Evolutionary conservation across 1,140 invertebrate genomes (phyloP).

Genomic region (Bicyclus anynana): DNA sequence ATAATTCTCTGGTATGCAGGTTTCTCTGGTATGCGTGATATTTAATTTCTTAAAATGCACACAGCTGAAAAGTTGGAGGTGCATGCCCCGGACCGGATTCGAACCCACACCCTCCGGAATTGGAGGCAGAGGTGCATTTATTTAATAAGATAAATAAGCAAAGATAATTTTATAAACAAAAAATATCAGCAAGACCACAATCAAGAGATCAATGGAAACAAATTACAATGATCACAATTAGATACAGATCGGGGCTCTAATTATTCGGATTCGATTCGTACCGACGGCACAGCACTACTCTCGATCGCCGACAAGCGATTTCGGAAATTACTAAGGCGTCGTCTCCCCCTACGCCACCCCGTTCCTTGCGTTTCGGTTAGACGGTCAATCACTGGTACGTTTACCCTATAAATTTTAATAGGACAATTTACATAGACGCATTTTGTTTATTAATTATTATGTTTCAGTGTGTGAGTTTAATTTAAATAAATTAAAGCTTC

Average conservation of each 20-base stretch:
- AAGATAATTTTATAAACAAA: not conserved
- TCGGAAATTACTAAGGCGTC: conserved; percentile 74
- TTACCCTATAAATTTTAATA: conserved; percentile 35
- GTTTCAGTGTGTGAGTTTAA: not conserved
- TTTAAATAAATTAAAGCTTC: not conserved
- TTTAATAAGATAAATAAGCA: no score
- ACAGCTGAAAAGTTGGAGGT: no score
- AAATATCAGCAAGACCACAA: not conserved
- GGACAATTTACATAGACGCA: conserved; percentile 19
- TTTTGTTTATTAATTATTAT: conserved; percentile 9
- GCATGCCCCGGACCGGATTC: no score
- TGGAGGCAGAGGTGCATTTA: no score
- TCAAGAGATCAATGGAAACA: conserved; percentile 25
- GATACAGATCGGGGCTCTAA: conserved; percentile 65
- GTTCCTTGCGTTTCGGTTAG: conserved; percentile 55
- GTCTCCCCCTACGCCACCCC: conserved; percentile 37
- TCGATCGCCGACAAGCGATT: conserved; percentile 69
- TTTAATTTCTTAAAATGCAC: no score
- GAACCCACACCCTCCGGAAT: no score
- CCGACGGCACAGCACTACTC: conserved; percentile 60
- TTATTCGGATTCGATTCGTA: conserved; percentile 58
- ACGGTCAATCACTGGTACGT: conserved; percentile 52
- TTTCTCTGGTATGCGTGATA: no score
- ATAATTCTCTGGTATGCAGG: no score
- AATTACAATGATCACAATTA: conserved; percentile 52